phyloP scores from a whole-genome alignment of 1,140 invertebrate species.

The Bombus balteatus region DNA sequence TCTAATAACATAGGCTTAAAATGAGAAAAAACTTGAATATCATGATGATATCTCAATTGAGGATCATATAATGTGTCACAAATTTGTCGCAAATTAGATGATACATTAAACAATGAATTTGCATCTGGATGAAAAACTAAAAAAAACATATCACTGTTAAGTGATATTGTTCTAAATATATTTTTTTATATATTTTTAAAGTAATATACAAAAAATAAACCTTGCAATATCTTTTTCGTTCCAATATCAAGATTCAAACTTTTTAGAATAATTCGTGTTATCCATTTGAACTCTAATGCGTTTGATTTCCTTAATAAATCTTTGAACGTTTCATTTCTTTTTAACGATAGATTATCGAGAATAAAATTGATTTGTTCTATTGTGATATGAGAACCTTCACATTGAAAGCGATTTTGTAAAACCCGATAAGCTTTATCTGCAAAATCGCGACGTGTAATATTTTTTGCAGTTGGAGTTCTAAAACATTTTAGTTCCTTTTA shows the following conservation, averaged over 20 bases:
- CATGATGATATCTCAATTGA: conserved; percentile 80
- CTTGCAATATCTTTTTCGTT: conserved; percentile 86
- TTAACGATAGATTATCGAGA: conserved; percentile 87
- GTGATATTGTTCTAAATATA: conserved; percentile 25
- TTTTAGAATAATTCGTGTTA: conserved; percentile 94
- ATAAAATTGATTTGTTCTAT: conserved; percentile 87
- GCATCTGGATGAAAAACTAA: conserved; percentile 89
- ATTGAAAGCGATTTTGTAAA: conserved; percentile 86
- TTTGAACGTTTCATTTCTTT: conserved; percentile 77
- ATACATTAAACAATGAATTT: conserved; percentile 88
- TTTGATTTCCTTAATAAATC: conserved; percentile 69
- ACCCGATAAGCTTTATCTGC: conserved; percentile 88
- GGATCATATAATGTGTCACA: conserved; percentile 87
- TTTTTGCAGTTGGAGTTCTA: conserved; percentile 75
- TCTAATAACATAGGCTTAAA: conserved; percentile 96
- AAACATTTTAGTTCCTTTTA: conserved; percentile 2
- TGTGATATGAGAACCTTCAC: conserved; percentile 81
- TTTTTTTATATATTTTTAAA: neutral
- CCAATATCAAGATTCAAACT: conserved; percentile 89
- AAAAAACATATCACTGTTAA: neutral
- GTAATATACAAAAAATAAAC: conserved; percentile 80
- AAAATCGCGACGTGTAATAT: conserved; percentile 86
- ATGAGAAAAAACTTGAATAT: conserved; percentile 89
- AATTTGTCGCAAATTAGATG: conserved; percentile 88
- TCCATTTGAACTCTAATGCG: conserved; percentile 92